phyloP scores from a whole-genome alignment of 2,113 vertebrate species.

The Callipepla squamata region DNA sequence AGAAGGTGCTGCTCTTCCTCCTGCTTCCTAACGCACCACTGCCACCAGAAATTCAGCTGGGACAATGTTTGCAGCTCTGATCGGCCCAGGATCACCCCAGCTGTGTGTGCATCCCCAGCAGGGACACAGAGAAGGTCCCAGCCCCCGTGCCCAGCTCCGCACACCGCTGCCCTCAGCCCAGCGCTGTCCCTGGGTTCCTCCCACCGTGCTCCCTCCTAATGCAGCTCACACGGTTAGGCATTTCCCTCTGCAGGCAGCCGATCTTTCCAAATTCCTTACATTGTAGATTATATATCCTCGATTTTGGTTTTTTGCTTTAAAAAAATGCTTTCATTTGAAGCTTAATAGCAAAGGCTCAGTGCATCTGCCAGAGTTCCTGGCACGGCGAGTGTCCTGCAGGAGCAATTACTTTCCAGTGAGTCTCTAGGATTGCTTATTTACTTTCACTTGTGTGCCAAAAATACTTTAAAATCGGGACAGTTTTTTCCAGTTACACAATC shows the following conservation, averaged over 20 bases:
- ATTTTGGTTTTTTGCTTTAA: neutral
- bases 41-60: rapidly evolving
- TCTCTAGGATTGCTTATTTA: slow-evolving; percentile 63
- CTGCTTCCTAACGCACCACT: neutral
- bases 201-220: neutral
- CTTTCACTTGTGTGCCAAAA: slow-evolving; percentile 61
- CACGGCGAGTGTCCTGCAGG: slow-evolving; percentile 24
- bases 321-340: neutral
- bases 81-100: neutral
- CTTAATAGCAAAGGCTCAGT: neutral
- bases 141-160: neutral
- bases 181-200: neutral
- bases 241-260: neutral
- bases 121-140: neutral
- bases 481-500: slow-evolving; percentile 72
- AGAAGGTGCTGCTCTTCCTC: neutral
- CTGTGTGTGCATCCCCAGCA: neutral
- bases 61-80: neutral
- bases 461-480: slow-evolving; percentile 60
- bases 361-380: slow-evolving; percentile 57
- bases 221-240: neutral
- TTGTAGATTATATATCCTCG: neutral
- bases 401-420: slow-evolving; percentile 58
- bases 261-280: slow-evolving; percentile 9
- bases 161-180: neutral